Conservation (phyloP, 1,140 invertebrate genomes). For the honey bee (Apis mellifera) region DNA sequence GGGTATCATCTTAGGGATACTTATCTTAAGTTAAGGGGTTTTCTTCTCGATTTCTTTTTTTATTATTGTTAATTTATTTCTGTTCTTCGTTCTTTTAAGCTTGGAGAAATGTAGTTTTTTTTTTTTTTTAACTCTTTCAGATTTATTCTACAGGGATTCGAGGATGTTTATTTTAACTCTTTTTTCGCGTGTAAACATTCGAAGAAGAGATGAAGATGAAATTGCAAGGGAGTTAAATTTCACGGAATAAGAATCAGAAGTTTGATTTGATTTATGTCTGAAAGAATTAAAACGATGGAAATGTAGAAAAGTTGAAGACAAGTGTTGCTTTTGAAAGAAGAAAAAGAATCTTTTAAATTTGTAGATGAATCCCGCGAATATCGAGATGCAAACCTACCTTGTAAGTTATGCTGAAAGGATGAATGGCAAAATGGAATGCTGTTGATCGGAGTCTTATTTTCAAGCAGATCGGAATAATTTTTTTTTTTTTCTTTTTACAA, state of each 20-base stretch:
- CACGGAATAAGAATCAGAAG: too few relatives aligned
- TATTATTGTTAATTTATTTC: background rate
- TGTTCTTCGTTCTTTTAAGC: background rate
- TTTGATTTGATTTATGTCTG: background rate
- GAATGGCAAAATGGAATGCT: conserved; percentile 27
- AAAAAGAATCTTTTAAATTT: background rate
- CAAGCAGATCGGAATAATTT: conserved; percentile 5
- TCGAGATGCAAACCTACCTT: conserved; percentile 40
- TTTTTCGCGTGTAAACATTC: background rate
- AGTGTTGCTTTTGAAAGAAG: too few relatives aligned
- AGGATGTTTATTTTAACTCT: background rate
- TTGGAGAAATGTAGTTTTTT: background rate
- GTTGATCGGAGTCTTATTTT: conserved; percentile 20
- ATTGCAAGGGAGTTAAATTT: too few relatives aligned
- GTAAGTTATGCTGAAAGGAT: conserved; percentile 22
- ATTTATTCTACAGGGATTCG: background rate
- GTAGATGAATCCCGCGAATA: background rate
- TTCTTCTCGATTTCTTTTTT: background rate
- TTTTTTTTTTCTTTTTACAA: background rate
- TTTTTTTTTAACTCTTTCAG: background rate
- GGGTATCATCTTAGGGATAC: background rate
- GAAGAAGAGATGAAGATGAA: background rate
- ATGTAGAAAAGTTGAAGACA: too few relatives aligned
- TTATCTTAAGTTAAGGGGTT: too few relatives aligned
- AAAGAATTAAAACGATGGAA: background rate